Evolutionary conservation across 1,140 invertebrate species (phyloP).

Genomic region (Agrilus planipennis): DNA sequence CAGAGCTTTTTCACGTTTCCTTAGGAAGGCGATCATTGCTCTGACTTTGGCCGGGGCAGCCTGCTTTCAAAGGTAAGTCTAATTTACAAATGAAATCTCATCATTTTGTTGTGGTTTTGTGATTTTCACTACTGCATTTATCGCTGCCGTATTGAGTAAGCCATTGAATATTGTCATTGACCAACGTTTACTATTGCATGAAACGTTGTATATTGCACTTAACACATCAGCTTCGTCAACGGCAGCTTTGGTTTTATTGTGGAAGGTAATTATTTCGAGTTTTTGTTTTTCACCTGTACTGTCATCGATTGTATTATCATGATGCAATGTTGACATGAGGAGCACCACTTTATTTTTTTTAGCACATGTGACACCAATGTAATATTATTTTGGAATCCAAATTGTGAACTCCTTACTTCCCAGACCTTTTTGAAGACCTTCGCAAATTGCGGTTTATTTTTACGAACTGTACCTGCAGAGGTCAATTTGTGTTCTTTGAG

Average conservation of each 20-base stretch:
- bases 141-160: constrained; percentile 2
- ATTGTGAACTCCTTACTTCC: not conserved
- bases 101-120: too few relatives aligned
- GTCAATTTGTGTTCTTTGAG: constrained; percentile 3
- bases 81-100: too few relatives aligned
- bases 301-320: not conserved
- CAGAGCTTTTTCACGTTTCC: too few relatives aligned
- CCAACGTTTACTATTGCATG: not conserved
- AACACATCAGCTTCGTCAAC: not conserved
- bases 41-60: too few relatives aligned
- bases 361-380: constrained; percentile 1
- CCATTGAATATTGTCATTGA: constrained; percentile 3
- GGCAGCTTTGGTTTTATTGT: constrained; percentile 1
- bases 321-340: not conserved
- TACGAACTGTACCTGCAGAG: not conserved
- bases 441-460: constrained; percentile 1
- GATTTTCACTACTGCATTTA: too few relatives aligned
- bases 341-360: not conserved
- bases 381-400: not conserved
- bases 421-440: not conserved
- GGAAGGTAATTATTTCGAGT: not conserved
- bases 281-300: not conserved
- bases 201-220: not conserved
- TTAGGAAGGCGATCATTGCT: too few relatives aligned
- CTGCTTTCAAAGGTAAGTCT: too few relatives aligned